A percentile compares a stretch with the other conserved stretches of the same genome.
These are phyloP conservation scores for Magallana gigas DNA, from an alignment of 1,140 invertebrate genomes.

Conservation along the genomic window DNA sequence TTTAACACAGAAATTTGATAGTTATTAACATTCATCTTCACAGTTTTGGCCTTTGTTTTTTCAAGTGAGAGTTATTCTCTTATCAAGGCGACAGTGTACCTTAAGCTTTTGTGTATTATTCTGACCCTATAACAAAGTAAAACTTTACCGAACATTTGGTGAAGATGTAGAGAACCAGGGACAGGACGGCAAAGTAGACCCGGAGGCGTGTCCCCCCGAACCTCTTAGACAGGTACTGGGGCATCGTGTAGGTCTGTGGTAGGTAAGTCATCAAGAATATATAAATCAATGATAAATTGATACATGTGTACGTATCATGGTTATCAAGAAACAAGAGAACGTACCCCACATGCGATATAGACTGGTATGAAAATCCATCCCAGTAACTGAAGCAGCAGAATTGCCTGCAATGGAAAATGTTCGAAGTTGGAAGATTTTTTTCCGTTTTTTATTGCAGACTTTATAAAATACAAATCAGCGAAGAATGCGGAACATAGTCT, in stretches of 20 bases:
- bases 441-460: no score
- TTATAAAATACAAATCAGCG: no score
- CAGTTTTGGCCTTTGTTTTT: no score
- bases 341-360: constrained; percentile 81
- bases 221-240: constrained; percentile 82
- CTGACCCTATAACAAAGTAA: no score
- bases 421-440: no score
- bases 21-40: no score
- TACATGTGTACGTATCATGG: background rate
- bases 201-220: constrained; percentile 83
- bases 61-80: no score
- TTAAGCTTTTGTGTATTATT: no score
- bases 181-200: constrained; percentile 82
- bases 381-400: constrained; percentile 81
- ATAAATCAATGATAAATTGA: background rate
- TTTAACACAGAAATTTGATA: no score
- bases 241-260: constrained; percentile 82
- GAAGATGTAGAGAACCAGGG: constrained; percentile 83
- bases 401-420: constrained; percentile 75
- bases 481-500: no score
- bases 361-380: constrained; percentile 84
- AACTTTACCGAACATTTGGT: constrained; percentile 83
- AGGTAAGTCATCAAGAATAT: background rate
- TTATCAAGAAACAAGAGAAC: constrained; percentile 23
- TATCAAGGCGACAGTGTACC: no score